These are phyloP conservation scores for Deilephila porcellus DNA, from an alignment of 2,888 invertebrate genomes.

Conservation along the genomic window DNA sequence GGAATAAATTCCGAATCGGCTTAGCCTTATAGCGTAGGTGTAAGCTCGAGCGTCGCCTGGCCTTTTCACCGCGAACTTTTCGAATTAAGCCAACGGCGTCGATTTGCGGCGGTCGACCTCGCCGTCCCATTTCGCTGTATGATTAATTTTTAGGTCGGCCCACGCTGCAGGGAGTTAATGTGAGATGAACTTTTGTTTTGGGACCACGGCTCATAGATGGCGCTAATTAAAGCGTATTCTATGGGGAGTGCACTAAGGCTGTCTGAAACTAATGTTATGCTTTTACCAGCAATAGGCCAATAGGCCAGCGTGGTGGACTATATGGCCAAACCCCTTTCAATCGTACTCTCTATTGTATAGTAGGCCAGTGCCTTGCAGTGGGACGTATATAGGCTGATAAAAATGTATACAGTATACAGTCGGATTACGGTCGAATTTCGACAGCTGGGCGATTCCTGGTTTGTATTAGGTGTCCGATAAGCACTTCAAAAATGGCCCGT, in stretches of 20 bases:
- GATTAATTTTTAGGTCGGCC: conserved; percentile 18
- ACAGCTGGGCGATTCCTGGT: no score
- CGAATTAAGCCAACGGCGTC: conserved; percentile 18
- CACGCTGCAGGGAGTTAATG: neutral
- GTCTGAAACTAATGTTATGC: no score
- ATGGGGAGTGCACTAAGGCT: neutral
- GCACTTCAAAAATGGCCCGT: no score
- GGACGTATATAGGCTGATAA: no score
- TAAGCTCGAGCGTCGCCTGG: neutral
- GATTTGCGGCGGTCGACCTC: conserved; percentile 15
- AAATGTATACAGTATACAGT: no score
- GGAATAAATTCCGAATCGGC: conserved; percentile 2
- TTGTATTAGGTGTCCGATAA: no score
- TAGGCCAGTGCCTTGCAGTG: no score
- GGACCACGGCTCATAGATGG: neutral
- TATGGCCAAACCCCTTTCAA: no score
- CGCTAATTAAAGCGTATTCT: neutral
- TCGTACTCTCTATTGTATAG: no score
- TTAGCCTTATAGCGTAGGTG: conserved; percentile 6
- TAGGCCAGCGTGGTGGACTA: no score
- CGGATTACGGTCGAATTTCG: no score
- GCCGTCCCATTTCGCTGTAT: conserved; percentile 15
- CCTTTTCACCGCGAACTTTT: conserved; percentile 6
- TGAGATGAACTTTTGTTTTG: conserved; percentile 7
- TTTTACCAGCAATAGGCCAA: no score